These are phyloP conservation scores for Grallaria varia DNA, from an alignment of 2,113 vertebrate species.

Conservation along the genomic window DNA sequence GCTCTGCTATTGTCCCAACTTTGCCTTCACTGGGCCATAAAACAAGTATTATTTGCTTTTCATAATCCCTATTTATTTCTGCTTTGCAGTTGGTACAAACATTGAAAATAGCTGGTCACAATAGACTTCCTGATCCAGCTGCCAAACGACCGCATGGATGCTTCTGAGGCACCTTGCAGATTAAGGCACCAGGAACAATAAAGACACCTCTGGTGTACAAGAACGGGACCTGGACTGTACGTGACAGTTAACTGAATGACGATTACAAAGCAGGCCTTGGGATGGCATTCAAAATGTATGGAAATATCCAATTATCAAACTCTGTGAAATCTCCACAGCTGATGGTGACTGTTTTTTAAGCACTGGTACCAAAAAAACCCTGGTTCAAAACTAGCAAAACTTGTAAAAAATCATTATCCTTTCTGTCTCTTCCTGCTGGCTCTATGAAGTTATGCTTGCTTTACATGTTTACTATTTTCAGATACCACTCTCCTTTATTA, in stretches of 20 bases:
- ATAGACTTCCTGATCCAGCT: background rate
- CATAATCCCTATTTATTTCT: conserved; percentile 26
- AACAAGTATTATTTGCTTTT: background rate
- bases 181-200: background rate
- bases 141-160: background rate
- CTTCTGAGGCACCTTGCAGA: background rate
- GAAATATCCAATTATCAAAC: background rate
- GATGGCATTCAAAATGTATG: background rate
- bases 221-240: background rate
- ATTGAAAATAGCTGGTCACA: background rate
- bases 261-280: background rate
- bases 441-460: background rate
- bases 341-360: background rate
- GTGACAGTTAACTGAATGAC: background rate
- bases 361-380: background rate
- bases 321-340: background rate
- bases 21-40: background rate
- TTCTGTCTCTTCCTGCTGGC: background rate
- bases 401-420: background rate
- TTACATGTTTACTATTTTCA: background rate
- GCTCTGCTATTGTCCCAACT: background rate
- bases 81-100: background rate
- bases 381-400: background rate
- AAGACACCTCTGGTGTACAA: background rate
- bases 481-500: background rate